Percentiles rank a stretch among this genome's conserved stretches.
phyloP scores from a whole-genome alignment of 2,888 invertebrate genomes.

The Sinopyrophorus schimmeli region DNA sequence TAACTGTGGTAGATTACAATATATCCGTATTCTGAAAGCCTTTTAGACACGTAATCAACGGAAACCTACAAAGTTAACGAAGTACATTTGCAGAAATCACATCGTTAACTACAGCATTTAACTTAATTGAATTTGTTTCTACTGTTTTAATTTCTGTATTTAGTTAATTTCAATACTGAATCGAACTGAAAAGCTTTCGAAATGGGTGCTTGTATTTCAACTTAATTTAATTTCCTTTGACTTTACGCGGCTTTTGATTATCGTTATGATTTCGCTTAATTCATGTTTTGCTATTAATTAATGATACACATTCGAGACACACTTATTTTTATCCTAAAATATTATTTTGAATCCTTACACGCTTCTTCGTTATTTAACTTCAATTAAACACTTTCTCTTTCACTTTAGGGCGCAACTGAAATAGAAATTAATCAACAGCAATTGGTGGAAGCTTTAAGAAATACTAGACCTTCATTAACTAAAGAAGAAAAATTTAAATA shows the following conservation, averaged over 20 bases:
- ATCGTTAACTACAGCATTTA: conserved; percentile 38
- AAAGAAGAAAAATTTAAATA: conserved; percentile 71
- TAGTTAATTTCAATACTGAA: conserved; percentile 27
- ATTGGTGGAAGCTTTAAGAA: conserved; percentile 66
- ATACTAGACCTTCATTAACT: conserved; percentile 79
- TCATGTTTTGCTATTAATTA: conserved; percentile 27
- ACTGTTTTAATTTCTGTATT: conserved; percentile 41
- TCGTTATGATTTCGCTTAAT: conserved; percentile 27
- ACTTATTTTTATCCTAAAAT: too few species aligned
- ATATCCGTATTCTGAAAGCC: conserved; percentile 31
- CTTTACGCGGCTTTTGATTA: conserved; percentile 31
- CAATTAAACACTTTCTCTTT: too few species aligned
- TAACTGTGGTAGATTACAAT: conserved; percentile 31
- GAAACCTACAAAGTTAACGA: conserved; percentile 35
- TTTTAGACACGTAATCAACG: conserved; percentile 35
- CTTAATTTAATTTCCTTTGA: conserved; percentile 35
- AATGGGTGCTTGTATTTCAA: conserved; percentile 28
- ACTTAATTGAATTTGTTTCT: conserved; percentile 41
- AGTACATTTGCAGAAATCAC: conserved; percentile 36
- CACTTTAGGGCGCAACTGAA: conserved; percentile 18
- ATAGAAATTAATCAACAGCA: conserved; percentile 62
- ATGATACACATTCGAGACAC: not conserved
- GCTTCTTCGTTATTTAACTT: not conserved
- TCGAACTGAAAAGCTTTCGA: conserved; percentile 27
- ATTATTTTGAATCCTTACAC: not conserved